These are phyloP conservation scores for Phodopus roborovskii DNA, from an alignment of 2,113 vertebrate genomes.

Conservation along the genomic window DNA sequence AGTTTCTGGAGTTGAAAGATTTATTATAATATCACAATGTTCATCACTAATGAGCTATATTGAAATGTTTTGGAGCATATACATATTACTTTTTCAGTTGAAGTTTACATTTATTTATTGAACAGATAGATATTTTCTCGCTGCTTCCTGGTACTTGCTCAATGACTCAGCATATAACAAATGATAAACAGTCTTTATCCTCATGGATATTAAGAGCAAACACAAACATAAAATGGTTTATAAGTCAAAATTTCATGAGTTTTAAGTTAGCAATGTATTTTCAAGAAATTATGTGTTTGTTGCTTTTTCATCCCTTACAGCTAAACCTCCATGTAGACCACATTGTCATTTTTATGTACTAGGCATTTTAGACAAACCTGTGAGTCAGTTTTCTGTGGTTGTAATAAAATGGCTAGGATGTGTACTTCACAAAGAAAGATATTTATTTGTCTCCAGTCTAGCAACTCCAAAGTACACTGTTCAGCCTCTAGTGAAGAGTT, in stretches of 20 bases:
- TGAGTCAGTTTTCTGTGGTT: background rate
- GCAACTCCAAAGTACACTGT: too few species aligned
- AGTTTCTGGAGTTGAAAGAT: constrained; percentile 38
- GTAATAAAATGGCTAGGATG: background rate
- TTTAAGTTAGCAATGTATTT: background rate
- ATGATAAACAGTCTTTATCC: background rate
- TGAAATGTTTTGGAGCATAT: background rate
- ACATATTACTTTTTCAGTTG: background rate
- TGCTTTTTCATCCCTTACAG: background rate
- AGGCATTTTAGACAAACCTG: background rate
- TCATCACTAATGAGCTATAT: background rate
- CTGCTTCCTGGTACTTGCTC: background rate
- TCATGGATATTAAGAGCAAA: background rate
- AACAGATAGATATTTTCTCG: background rate
- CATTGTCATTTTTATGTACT: background rate
- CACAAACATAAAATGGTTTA: background rate
- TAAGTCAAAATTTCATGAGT: background rate
- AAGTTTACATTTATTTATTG: background rate
- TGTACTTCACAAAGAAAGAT: background rate
- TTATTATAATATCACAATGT: background rate
- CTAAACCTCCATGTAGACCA: background rate
- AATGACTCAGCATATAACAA: background rate
- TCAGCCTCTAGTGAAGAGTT: background rate
- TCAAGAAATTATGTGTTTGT: background rate
- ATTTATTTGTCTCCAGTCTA: background rate